A percentile compares a stretch with the other conserved stretches of the same genome.
These are phyloP conservation scores for Apodemus speciosus DNA, from an alignment of 2,113 vertebrate genomes.

Conservation along the genomic window DNA sequence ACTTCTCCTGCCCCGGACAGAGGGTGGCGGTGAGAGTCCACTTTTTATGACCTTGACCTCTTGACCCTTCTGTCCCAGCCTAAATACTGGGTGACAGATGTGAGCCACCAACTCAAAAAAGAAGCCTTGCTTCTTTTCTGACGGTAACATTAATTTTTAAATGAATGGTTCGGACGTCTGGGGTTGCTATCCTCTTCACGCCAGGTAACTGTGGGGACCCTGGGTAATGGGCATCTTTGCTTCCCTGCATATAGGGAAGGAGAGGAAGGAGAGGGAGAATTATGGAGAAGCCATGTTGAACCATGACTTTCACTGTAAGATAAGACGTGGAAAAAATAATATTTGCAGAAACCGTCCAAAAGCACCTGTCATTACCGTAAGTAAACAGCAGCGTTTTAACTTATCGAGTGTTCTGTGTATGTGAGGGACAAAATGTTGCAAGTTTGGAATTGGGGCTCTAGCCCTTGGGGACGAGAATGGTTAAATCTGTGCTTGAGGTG, in stretches of 20 bases:
- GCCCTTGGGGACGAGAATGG: slow-evolving; percentile 83
- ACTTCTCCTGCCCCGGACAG: too few species aligned
- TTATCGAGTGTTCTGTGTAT: slow-evolving; percentile 82
- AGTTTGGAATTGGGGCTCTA: slow-evolving; percentile 84
- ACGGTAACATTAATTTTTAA: neutral
- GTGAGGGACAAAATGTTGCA: slow-evolving; percentile 83
- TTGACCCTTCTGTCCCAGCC: neutral
- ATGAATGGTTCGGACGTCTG: neutral
- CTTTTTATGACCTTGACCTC: neutral
- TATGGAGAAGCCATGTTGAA: slow-evolving; percentile 79
- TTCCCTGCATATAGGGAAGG: neutral
- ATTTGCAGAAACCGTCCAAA: slow-evolving; percentile 85
- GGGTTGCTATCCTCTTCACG: neutral
- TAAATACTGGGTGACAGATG: neutral
- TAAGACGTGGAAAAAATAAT: slow-evolving; percentile 77
- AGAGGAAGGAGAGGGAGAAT: neutral
- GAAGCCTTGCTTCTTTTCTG: neutral
- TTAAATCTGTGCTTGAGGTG: slow-evolving; percentile 88
- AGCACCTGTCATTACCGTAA: slow-evolving; percentile 87
- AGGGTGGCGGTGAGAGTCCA: neutral
- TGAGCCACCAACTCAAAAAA: neutral
- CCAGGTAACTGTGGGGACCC: neutral
- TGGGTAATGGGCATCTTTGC: neutral
- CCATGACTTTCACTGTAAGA: slow-evolving; percentile 81
- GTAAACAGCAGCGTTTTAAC: slow-evolving; percentile 86